These are phyloP conservation scores for Galbula dea DNA, from an alignment of 2,113 vertebrate species.

Conservation along the genomic window DNA sequence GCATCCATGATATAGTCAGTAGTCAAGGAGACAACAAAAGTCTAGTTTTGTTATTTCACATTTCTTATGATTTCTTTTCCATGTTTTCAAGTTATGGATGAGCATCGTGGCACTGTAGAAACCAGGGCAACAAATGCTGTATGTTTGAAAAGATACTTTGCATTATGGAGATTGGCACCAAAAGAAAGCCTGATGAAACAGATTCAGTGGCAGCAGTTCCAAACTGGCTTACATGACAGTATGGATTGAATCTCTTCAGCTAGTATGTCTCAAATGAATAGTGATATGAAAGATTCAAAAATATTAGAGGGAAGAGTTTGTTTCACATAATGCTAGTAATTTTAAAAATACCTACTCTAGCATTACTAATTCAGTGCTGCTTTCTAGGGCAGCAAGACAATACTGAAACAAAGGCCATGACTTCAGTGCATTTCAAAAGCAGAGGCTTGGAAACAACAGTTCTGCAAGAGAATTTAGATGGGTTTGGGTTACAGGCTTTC, in stretches of 20 bases:
- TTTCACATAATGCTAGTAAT: not conserved
- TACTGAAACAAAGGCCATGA: not conserved
- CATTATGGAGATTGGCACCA: not conserved
- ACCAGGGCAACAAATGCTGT: not conserved
- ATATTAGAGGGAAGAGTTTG: not conserved
- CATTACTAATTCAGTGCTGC: not conserved
- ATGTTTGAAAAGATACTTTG: not conserved
- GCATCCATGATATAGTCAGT: fast-evolving
- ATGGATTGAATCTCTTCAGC: not conserved
- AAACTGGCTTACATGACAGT: not conserved
- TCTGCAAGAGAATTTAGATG: not conserved
- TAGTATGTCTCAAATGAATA: not conserved
- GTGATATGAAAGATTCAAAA: not conserved
- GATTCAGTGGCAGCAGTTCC: not conserved
- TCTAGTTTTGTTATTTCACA: not conserved
- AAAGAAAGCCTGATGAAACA: not conserved
- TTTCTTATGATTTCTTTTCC: not conserved
- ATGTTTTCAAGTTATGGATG: not conserved
- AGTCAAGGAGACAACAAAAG: not conserved
- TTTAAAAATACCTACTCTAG: not conserved
- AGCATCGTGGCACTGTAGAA: not conserved
- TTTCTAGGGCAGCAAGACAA: not conserved
- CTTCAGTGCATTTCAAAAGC: not conserved
- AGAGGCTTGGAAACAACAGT: not conserved
- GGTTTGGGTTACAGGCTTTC: not conserved